These are phyloP conservation scores for Diaprepes abbreviatus DNA, from an alignment of 2,888 invertebrate species.

Conservation along the genomic window DNA sequence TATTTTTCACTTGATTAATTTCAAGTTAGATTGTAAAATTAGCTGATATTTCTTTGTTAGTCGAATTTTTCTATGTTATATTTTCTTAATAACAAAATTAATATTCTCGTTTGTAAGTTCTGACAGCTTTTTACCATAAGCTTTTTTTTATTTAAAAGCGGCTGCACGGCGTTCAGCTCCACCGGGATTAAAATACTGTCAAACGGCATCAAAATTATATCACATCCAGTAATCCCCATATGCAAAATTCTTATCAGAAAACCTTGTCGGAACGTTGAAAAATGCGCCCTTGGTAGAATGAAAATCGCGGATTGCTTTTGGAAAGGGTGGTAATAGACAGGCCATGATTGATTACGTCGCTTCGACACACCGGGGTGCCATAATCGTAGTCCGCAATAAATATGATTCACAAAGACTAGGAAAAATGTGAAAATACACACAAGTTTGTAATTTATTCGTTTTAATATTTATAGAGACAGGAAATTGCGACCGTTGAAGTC, in stretches of 20 bases:
- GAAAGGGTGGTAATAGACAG: conserved; percentile 60
- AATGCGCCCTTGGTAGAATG: conserved; percentile 57
- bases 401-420: conserved; percentile 11
- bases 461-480: background rate
- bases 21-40: too few species aligned
- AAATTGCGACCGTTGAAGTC: background rate
- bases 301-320: conserved; percentile 61
- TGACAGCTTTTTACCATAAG: conserved; percentile 13
- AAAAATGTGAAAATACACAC: background rate
- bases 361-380: conserved; percentile 15
- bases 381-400: conserved; percentile 18
- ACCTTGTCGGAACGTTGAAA: conserved; percentile 57
- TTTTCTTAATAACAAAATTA: too few species aligned
- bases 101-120: background rate
- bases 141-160: background rate
- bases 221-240: conserved; percentile 17
- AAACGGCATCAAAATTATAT: conserved; percentile 27
- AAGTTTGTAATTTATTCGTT: background rate
- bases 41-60: too few species aligned
- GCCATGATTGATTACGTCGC: conserved; percentile 38
- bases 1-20: too few species aligned
- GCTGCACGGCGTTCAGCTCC: conserved; percentile 1
- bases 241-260: conserved; percentile 26
- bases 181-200: conserved; percentile 24
- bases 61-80: too few species aligned